These are phyloP conservation scores for Kryptolebias marmoratus DNA, from an alignment of 2,113 vertebrate genomes.

Conservation along the genomic window DNA sequence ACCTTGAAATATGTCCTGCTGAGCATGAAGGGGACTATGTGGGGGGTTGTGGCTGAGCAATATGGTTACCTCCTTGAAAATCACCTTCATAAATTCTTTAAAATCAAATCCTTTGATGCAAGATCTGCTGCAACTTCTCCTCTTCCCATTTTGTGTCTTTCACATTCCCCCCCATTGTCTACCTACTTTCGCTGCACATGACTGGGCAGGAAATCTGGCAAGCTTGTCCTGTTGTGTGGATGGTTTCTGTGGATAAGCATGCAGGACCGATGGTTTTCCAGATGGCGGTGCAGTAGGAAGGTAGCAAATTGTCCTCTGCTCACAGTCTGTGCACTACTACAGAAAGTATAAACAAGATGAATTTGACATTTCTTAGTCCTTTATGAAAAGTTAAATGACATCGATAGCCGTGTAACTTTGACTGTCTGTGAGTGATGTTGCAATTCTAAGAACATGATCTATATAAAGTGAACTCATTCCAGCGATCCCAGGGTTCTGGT, in stretches of 20 bases:
- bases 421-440: background rate
- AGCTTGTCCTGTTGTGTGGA: slow-evolving; percentile 14
- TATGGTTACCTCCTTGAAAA: slow-evolving; percentile 17
- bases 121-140: background rate
- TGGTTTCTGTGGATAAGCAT: slow-evolving; percentile 12
- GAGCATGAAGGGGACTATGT: slow-evolving; percentile 23
- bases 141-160: background rate
- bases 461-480: background rate
- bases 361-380: background rate
- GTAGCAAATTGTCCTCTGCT: slow-evolving; percentile 1
- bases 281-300: slow-evolving; percentile 1
- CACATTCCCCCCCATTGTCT: background rate
- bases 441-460: background rate
- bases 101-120: slow-evolving; percentile 16
- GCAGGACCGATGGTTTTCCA: slow-evolving; percentile 23
- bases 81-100: background rate
- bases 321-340: background rate
- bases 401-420: background rate
- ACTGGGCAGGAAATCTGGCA: slow-evolving; percentile 31
- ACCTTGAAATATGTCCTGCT: slow-evolving; percentile 16
- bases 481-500: background rate
- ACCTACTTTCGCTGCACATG: background rate
- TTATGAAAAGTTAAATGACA: background rate
- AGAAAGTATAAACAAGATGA: background rate
- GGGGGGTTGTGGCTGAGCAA: slow-evolving; percentile 31